A percentile compares a stretch with the other conserved stretches of the same genome.
These are phyloP conservation scores for Drosophila virilis DNA, from an alignment of 1,140 invertebrate species.

Conservation along the genomic window DNA sequence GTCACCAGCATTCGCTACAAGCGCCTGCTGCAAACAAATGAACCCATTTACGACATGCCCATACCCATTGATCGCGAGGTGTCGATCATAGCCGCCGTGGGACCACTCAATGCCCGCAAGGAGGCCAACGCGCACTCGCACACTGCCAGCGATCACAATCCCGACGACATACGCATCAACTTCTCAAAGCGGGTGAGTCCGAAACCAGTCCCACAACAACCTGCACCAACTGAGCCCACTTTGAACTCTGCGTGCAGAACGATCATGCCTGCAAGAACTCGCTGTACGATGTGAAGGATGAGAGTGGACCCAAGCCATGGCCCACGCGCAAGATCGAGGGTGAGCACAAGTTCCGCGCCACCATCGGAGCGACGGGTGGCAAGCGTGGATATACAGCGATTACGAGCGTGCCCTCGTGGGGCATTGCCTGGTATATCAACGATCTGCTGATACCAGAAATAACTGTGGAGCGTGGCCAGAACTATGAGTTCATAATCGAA, in stretches of 20 bases:
- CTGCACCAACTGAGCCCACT: background rate
- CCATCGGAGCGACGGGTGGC: conserved; percentile 93
- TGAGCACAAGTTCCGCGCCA: conserved; percentile 88
- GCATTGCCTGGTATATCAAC: conserved; percentile 97
- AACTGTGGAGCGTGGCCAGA: conserved; percentile 94
- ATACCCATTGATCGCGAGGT: conserved; percentile 88
- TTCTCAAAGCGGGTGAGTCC: conserved; percentile 86
- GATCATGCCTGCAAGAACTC: conserved; percentile 81
- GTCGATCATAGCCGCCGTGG: conserved; percentile 94
- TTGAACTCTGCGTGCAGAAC: conserved; percentile 45
- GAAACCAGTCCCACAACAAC: background rate
- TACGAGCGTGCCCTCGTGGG: conserved; percentile 93
- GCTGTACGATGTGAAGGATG: conserved; percentile 85
- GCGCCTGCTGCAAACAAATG: conserved; percentile 90
- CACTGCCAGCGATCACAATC: conserved; percentile 88
- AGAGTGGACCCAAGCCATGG: conserved; percentile 88
- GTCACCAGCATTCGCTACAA: conserved; percentile 92
- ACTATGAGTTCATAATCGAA: conserved; percentile 94
- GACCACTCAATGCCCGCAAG: conserved; percentile 90
- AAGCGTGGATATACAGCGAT: conserved; percentile 91
- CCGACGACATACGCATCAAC: conserved; percentile 90
- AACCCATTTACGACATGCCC: conserved; percentile 88
- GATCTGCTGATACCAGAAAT: conserved; percentile 95
- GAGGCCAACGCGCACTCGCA: conserved; percentile 93
- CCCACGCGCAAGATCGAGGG: conserved; percentile 84